Conservation (phyloP, 2,797 vertebrate species). For the Leucoraja ocellata region DNA sequence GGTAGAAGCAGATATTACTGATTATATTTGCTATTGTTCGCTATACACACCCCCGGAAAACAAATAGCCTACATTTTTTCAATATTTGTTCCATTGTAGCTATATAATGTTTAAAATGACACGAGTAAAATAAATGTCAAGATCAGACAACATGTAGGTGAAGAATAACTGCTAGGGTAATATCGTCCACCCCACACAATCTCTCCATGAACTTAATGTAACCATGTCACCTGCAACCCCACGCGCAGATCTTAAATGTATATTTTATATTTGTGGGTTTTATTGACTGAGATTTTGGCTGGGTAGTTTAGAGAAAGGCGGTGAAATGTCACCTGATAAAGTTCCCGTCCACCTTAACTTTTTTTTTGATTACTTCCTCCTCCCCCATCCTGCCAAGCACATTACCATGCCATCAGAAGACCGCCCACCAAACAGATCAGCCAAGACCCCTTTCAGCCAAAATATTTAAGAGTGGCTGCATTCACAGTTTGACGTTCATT, state of each 20-base stretch:
- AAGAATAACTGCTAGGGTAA: neutral
- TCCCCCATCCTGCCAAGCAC: constrained; percentile 63
- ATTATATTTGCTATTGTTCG: neutral
- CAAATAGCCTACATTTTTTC: neutral
- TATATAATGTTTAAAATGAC: neutral
- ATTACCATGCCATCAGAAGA: constrained; percentile 65
- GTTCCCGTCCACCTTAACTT: constrained; percentile 68
- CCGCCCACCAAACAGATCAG: constrained; percentile 93
- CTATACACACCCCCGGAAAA: neutral
- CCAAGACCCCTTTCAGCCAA: constrained; percentile 83
- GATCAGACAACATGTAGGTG: neutral
- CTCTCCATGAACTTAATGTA: too few species aligned
- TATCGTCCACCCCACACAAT: neutral
- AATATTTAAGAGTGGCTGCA: constrained; percentile 97
- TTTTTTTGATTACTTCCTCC: constrained; percentile 67
- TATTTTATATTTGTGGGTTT: neutral
- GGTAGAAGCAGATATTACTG: too few species aligned
- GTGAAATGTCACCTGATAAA: constrained; percentile 87
- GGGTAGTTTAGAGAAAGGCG: neutral
- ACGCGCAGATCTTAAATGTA: neutral
- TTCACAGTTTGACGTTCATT: constrained; percentile 95
- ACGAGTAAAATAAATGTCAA: neutral
- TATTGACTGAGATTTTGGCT: neutral
- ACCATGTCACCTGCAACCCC: neutral
- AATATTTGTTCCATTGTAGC: neutral